Evolutionary conservation across 2,113 vertebrate genomes (phyloP).

Genomic region (Gallinago paraguaiae): DNA sequence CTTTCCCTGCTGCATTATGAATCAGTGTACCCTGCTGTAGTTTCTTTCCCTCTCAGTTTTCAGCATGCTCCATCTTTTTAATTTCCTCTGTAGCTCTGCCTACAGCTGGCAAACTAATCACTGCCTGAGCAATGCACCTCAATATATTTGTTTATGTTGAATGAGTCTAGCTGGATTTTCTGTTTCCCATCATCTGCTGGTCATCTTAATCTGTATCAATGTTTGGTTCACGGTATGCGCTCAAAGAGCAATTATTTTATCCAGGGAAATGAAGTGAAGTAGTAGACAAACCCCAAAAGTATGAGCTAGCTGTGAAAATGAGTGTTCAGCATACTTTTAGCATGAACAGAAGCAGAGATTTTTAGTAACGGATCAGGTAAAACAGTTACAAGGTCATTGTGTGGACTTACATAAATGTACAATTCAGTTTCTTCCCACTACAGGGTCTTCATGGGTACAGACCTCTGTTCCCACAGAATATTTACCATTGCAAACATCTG

Average conservation of each 20-base stretch:
- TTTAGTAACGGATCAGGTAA: not conserved
- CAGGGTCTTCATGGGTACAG: not conserved
- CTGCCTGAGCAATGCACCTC: slow-evolving; percentile 4
- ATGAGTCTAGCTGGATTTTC: slow-evolving; percentile 15
- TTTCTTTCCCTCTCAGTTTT: slow-evolving; percentile 10
- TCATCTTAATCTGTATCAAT: not conserved
- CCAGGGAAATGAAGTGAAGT: not conserved
- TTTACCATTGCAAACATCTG: not conserved
- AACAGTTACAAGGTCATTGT: not conserved
- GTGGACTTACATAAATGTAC: not conserved
- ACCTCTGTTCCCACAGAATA: not conserved
- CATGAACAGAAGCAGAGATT: not conserved
- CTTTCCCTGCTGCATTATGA: slow-evolving; percentile 13
- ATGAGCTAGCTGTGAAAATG: not conserved
- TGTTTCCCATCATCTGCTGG: not conserved
- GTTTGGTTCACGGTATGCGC: not conserved
- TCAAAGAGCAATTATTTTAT: slow-evolving; percentile 2
- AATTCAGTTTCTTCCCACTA: not conserved
- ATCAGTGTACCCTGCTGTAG: not conserved
- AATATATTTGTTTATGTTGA: slow-evolving; percentile 22
- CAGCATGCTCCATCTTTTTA: not conserved
- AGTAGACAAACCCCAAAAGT: not conserved
- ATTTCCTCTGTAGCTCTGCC: slow-evolving; percentile 47
- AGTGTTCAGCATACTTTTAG: not conserved
- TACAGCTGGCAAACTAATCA: slow-evolving; percentile 51